Conservation (phyloP, 2,113 vertebrate species). For the Caranx ignobilis region DNA sequence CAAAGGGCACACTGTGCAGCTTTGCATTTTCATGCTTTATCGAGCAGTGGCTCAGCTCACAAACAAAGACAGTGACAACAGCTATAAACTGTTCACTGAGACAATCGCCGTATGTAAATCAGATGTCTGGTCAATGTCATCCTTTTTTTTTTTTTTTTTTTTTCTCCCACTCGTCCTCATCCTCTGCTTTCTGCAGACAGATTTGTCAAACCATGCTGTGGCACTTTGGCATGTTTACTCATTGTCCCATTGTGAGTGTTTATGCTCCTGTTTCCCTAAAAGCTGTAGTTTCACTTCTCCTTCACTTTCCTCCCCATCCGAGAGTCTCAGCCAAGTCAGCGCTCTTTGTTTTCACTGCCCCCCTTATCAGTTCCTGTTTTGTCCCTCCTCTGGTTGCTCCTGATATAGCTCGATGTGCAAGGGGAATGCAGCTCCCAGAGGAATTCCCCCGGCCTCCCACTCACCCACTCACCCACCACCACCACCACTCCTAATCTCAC, state of each 20-base stretch:
- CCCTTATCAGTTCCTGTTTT: constrained; percentile 80
- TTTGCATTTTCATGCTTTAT: constrained; percentile 72
- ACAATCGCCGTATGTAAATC: constrained; percentile 54
- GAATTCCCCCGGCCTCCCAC: constrained; percentile 64
- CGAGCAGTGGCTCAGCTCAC: constrained; percentile 48
- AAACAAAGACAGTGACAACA: constrained; percentile 56
- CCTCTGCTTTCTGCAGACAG: constrained; percentile 21
- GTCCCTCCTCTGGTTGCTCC: constrained; percentile 65
- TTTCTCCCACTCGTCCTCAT: neutral
- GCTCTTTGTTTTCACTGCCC: constrained; percentile 74
- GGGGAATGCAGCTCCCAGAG: constrained; percentile 72
- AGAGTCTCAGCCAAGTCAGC: constrained; percentile 43
- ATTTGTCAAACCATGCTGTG: constrained; percentile 10
- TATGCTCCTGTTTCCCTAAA: constrained; percentile 45
- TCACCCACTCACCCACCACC: constrained; percentile 3
- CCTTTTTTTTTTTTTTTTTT: neutral
- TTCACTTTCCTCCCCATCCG: constrained; percentile 34
- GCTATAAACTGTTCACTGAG: constrained; percentile 52
- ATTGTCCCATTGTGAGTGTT: constrained; percentile 21
- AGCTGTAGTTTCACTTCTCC: constrained; percentile 40
- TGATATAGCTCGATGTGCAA: constrained; percentile 66
- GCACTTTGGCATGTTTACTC: constrained; percentile 20
- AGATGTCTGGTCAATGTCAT: constrained; percentile 25
- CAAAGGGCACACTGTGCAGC: constrained; percentile 77
- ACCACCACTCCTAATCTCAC: constrained; percentile 44